Evolutionary conservation across 2,888 invertebrate species (phyloP).

Genomic region (Cerastis leucographa): DNA sequence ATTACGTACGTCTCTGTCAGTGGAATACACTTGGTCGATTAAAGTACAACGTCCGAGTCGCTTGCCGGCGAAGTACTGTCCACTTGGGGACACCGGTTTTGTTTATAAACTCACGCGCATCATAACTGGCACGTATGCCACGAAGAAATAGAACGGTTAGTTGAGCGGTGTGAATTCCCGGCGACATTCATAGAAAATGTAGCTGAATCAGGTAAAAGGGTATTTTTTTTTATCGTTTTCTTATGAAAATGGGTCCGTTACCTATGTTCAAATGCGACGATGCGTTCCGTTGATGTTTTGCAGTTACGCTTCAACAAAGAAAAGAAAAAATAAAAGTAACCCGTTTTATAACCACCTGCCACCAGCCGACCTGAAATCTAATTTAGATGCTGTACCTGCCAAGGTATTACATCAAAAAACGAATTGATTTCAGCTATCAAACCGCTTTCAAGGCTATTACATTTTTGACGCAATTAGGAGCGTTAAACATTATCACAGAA

Average conservation of each 20-base stretch:
- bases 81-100: slow-evolving; percentile 58
- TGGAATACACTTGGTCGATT: slow-evolving; percentile 27
- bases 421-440: not conserved
- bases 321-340: not conserved
- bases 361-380: not conserved
- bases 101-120: slow-evolving; percentile 73
- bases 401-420: not conserved
- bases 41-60: slow-evolving; percentile 52
- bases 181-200: not conserved
- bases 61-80: slow-evolving; percentile 63
- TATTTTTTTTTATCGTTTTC: too few relatives aligned
- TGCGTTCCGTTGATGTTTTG: not conserved
- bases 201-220: slow-evolving; percentile 5
- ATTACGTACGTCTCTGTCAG: slow-evolving; percentile 26
- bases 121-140: slow-evolving; percentile 34
- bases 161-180: slow-evolving; percentile 38
- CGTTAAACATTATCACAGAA: not conserved
- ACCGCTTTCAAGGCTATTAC: not conserved
- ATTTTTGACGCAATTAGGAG: not conserved
- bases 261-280: not conserved
- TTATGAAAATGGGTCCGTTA: not conserved
- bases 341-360: not conserved
- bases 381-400: not conserved
- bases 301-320: not conserved
- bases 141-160: slow-evolving; percentile 38